phyloP scores from a whole-genome alignment of 2,797 vertebrate genomes.

The Phoeniculus purpureus region DNA sequence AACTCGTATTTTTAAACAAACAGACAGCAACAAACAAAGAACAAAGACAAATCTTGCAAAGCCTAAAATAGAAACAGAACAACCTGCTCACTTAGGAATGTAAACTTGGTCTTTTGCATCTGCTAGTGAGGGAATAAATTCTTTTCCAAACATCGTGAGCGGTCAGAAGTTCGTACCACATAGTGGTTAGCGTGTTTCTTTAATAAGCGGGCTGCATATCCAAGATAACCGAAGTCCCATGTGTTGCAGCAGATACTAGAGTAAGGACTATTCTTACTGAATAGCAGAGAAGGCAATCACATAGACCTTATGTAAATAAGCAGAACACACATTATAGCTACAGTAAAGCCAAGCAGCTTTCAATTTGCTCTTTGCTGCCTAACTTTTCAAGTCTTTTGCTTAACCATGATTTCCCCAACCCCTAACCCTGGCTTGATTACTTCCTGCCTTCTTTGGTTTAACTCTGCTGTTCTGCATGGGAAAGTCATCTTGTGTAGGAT shows the following conservation, averaged over 20 bases:
- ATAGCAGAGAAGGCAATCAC: constrained; percentile 65
- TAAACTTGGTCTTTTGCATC: not conserved
- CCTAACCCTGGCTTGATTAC: not conserved
- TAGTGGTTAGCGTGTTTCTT: constrained; percentile 22
- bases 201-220: constrained; percentile 52
- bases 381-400: constrained; percentile 38
- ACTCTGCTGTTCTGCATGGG: not conserved
- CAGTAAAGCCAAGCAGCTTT: constrained; percentile 50
- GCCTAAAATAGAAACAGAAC: not conserved
- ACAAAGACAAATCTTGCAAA: not conserved
- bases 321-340: constrained; percentile 53
- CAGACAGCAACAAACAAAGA: not conserved
- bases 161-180: constrained; percentile 38
- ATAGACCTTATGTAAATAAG: constrained; percentile 73
- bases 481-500: not conserved
- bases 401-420: not conserved
- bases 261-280: constrained; percentile 70
- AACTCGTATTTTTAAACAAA: not conserved
- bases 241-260: constrained; percentile 33
- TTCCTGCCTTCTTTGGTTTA: not conserved
- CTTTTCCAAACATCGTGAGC: not conserved
- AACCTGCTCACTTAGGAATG: not conserved
- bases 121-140: constrained; percentile 13
- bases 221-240: constrained; percentile 71
- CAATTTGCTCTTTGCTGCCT: constrained; percentile 22